Conservation (phyloP, 2,797 vertebrate genomes). For the Dendrocincla tyrannina region DNA sequence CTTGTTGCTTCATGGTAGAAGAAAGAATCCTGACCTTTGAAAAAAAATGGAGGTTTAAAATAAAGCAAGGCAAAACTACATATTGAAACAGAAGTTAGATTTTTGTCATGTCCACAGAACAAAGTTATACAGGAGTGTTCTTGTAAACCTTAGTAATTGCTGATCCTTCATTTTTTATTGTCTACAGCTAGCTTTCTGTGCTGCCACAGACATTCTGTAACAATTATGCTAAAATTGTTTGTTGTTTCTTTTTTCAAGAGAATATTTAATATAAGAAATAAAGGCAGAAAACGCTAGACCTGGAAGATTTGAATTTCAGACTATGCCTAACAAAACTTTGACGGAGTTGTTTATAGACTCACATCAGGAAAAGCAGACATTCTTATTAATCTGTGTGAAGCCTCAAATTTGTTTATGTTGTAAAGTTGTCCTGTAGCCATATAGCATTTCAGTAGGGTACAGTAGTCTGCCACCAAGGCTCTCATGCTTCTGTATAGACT, state of each 20-base stretch:
- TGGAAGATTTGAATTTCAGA: background rate
- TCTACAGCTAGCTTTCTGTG: background rate
- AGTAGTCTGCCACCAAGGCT: background rate
- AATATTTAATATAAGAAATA: background rate
- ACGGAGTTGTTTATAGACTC: background rate
- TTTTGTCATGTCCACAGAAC: background rate
- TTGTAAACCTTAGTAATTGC: background rate
- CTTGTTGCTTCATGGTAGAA: background rate
- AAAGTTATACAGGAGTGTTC: background rate
- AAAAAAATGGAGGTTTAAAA: slow-evolving; percentile 16
- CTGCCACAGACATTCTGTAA: background rate
- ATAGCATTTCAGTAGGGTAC: background rate
- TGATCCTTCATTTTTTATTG: background rate
- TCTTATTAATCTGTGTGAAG: background rate
- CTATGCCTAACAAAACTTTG: background rate
- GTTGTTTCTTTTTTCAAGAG: background rate
- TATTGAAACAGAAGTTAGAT: background rate
- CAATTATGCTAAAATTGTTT: background rate
- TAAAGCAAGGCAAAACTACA: slow-evolving; percentile 6
- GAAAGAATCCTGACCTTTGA: background rate
- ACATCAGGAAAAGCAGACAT: background rate
- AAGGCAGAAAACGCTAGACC: background rate
- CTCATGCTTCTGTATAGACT: background rate
- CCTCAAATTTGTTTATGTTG: background rate
- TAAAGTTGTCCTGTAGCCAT: background rate